Base-by-base conservation (phyloP, 2,888 invertebrate species). In the Arctia plantaginis region DNA sequence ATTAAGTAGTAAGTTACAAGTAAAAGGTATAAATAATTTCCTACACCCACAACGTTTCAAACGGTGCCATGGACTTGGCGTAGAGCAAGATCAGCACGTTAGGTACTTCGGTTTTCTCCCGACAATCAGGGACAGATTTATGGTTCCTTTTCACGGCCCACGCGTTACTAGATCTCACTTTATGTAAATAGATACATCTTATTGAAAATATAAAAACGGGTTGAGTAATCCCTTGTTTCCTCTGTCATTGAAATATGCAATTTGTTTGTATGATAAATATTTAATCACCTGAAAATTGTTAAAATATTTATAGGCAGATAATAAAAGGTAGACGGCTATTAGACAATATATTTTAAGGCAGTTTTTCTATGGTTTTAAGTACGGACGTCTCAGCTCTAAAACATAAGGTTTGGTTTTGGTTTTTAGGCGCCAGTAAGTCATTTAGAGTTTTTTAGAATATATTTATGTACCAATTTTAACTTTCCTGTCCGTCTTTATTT, bases 121-220 rank as follows among this genome's bases (percentile, higher is more conserved):
- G 86, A 91, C 92, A 91, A 90, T 90, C 88, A 85, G 82, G 83
- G 90, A 90, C 89, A 90, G 92, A 93, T 94, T 94, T 93, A 94
- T 93, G 88, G 86, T 87, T 89, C 89, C 89, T 89, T 89, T 85
- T 81, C 83, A 81, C 89, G 78, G 86, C 93, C 93, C 89, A 93
- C 93, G 90, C 92, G 74, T 81, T 84, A 80, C 82, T 78, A 85
- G 79, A 87, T 87, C 86, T 85, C 78, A 82, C 82, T 86, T 83
- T 80, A 85, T 82, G 86, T 82, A 85, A 86, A 88, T 89, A 81
- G 83, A 85, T 84, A 73, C 77, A 83, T 76, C 84, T 73, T 74
- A 74, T 80, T 78, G 73, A 72, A 47, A 72, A 73, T 76, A 72
- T 75, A 76, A 80, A 69, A 64, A 69, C 55, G 33, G 44, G 39